Evolutionary conservation across 2,113 vertebrate species (phyloP), one percentile per base, ranked within the genome.

Genomic region (Bothrops jararaca): DNA sequence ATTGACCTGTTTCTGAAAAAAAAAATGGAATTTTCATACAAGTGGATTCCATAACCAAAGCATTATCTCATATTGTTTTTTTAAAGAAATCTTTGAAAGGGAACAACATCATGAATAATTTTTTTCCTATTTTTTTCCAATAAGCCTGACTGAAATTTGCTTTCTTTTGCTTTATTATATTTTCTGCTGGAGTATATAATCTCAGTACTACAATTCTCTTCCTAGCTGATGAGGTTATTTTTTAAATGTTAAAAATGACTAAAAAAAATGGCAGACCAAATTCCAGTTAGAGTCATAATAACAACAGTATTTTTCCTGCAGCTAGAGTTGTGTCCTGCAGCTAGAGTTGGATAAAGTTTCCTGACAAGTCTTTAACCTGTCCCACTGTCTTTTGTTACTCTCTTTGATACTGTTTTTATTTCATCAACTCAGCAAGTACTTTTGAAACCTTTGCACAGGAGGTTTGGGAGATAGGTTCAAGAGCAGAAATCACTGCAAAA

Each of bases 251-350:
- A 88, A 92, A 95, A 95, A 90, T 93, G 89, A 58, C 93, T 96
- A 92, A 95, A 94, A 94, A 93, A 56, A 96, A 90, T 95, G 95
- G 93, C 80, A 94, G 92, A 80, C 90, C 89, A 88, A 95, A 90
- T 88, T 91, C 92, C 89, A 39, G 1, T 94, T 89, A 93, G 93
- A 24, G 50, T 74, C 50, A 91, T 53, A 92, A 95, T 22, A 80
- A 80, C 1, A 39, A 95, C 69, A 86, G 8, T 3, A 39, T 93
- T 93, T 50, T 60, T 88, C 23, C 50, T n/a, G n/a, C n/a, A n/a
- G n/a, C n/a, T n/a, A n/a, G 52, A 86, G 20, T 34, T 45, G 74
- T 93, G 54, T 95, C 64, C 54, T 94, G 87, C 92, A 93, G 54
- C 53, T 87, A 9, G 86, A 18, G 90, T 95, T 88, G 64, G 89